Percentiles rank a stretch among this genome's conserved stretches.
These are phyloP conservation scores for Okamejei kenojei DNA, from an alignment of 2,797 vertebrate species.

Conservation along the genomic window DNA sequence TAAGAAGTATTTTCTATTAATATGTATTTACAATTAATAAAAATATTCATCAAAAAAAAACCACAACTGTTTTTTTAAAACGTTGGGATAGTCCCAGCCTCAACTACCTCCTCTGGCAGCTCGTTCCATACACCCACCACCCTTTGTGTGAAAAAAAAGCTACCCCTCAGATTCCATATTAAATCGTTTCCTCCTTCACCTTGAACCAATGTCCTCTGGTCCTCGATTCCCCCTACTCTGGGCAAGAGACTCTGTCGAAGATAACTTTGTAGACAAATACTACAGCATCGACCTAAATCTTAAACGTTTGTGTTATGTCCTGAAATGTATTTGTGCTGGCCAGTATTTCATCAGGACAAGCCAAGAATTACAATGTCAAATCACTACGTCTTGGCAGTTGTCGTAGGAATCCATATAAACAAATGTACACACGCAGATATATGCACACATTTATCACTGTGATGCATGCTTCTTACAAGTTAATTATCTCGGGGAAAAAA, in stretches of 20 bases:
- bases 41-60: no score
- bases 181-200: no score
- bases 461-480: neutral
- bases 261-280: neutral
- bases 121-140: no score
- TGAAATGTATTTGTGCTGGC: slow-evolving; percentile 12
- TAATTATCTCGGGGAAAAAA: slow-evolving; percentile 4
- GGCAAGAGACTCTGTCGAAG: neutral
- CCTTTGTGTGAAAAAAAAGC: no score
- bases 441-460: neutral
- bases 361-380: slow-evolving; percentile 27
- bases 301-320: neutral
- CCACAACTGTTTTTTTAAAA: no score
- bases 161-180: no score
- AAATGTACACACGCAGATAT: neutral
- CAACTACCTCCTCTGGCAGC: no score
- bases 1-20: no score
- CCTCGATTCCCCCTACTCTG: no score
- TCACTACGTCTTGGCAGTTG: neutral
- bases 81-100: no score
- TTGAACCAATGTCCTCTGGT: no score
- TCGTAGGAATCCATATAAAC: slow-evolving; percentile 8
- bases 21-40: no score
- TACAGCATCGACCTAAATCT: neutral
- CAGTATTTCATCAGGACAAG: neutral